Percentiles rank a stretch among this genome's conserved stretches.
Evolutionary conservation across 1,140 invertebrate species (phyloP).

Genomic region (Leptopilina boulardi): DNA sequence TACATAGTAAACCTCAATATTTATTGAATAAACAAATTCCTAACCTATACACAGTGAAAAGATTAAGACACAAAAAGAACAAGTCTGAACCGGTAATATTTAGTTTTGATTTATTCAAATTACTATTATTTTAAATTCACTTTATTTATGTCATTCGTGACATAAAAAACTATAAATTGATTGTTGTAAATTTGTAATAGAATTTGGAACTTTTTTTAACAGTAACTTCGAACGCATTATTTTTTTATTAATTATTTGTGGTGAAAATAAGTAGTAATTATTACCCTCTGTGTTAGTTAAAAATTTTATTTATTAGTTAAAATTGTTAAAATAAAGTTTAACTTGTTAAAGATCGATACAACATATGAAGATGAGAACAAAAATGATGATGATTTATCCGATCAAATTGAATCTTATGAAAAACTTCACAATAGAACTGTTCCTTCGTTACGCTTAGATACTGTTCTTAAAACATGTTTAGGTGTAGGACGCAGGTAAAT

Average conservation of each 20-base stretch:
- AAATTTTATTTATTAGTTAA: no score
- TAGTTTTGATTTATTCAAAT: background rate
- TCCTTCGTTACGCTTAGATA: slow-evolving; percentile 80
- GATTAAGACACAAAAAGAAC: background rate
- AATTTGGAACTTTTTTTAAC: no score
- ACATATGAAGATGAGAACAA: background rate
- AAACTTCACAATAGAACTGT: slow-evolving; percentile 79
- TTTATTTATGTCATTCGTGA: background rate
- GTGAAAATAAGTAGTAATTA: no score
- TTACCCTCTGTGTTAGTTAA: no score
- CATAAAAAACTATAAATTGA: no score
- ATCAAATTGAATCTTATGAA: slow-evolving; percentile 33
- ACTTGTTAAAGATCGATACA: no score
- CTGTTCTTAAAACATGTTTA: slow-evolving; percentile 81
- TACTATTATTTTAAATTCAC: background rate
- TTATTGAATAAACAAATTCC: slow-evolving; percentile 6
- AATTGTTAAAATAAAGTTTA: no score
- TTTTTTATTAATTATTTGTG: no score
- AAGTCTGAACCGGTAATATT: background rate
- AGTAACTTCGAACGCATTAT: no score
- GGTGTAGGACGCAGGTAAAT: slow-evolving; percentile 80
- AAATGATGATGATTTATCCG: background rate
- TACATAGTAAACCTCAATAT: background rate
- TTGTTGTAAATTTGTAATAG: no score
- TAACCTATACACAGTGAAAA: background rate